A percentile compares a stretch with the other conserved stretches of the same genome.
Evolutionary conservation across 2,113 vertebrate species (phyloP).

Genomic region (Synodontis membranacea): DNA sequence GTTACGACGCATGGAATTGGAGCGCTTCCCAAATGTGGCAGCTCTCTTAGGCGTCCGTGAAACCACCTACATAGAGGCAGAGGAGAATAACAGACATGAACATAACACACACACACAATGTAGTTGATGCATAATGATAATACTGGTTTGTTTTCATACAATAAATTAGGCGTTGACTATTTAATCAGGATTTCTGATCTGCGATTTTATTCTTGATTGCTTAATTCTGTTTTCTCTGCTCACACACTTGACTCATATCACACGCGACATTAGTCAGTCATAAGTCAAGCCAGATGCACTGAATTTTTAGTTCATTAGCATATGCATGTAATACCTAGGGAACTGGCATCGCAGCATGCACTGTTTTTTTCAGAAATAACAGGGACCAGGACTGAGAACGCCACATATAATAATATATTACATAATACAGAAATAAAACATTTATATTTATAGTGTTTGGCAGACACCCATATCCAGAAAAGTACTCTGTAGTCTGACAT

Average conservation of each 20-base stretch:
- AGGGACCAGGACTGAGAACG: background rate
- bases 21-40: conserved; percentile 91
- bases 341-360: background rate
- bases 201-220: background rate
- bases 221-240: background rate
- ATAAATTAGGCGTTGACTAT: background rate
- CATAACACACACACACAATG: background rate
- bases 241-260: background rate
- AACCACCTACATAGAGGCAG: conserved; percentile 59
- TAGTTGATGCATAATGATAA: background rate
- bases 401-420: background rate
- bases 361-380: background rate
- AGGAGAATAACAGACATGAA: background rate
- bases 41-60: conserved; percentile 80
- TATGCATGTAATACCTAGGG: background rate
- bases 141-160: background rate
- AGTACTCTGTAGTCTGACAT: background rate
- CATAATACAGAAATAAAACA: background rate
- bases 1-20: conserved; percentile 94
- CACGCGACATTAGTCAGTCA: background rate
- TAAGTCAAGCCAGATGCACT: background rate
- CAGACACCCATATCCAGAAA: background rate
- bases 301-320: background rate
- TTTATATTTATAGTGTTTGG: background rate
- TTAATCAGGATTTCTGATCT: background rate